These are phyloP conservation scores for Onthophagus sagittarius DNA, from an alignment of 2,888 invertebrate species.

Conservation along the genomic window DNA sequence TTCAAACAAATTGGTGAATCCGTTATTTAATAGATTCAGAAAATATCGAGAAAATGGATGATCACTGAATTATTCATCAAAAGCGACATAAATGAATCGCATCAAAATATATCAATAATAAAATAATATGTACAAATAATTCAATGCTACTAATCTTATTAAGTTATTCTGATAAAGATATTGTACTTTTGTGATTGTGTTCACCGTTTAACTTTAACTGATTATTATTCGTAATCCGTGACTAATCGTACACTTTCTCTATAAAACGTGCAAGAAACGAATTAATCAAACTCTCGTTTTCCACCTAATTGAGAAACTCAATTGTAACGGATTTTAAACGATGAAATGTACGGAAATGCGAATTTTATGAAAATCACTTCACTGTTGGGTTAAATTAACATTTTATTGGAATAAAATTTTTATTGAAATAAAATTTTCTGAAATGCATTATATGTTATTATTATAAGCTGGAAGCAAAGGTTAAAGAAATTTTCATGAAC, in stretches of 20 bases:
- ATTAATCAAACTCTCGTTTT: background rate
- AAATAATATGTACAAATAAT: too few relatives aligned
- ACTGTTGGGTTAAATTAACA: too few relatives aligned
- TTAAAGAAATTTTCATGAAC: background rate
- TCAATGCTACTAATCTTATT: background rate
- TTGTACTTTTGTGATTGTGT: background rate
- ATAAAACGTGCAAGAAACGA: background rate
- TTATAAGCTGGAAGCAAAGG: background rate
- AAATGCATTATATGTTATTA: too few relatives aligned
- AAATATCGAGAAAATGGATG: too few relatives aligned
- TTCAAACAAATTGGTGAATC: too few relatives aligned
- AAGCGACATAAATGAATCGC: too few relatives aligned
- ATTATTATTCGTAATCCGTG: background rate
- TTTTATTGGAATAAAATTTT: too few relatives aligned
- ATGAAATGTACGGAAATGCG: background rate
- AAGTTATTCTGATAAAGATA: background rate
- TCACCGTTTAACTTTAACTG: background rate
- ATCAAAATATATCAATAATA: too few relatives aligned
- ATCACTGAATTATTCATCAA: too few relatives aligned
- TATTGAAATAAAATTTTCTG: too few relatives aligned
- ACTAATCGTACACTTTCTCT: background rate
- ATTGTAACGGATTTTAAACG: background rate
- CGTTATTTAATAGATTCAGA: too few relatives aligned
- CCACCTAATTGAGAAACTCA: background rate
- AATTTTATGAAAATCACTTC: background rate